A percentile compares a stretch with the other conserved stretches of the same genome.
phyloP scores from a whole-genome alignment of 2,888 invertebrate species.

The Chamaedrilus cognettii region DNA sequence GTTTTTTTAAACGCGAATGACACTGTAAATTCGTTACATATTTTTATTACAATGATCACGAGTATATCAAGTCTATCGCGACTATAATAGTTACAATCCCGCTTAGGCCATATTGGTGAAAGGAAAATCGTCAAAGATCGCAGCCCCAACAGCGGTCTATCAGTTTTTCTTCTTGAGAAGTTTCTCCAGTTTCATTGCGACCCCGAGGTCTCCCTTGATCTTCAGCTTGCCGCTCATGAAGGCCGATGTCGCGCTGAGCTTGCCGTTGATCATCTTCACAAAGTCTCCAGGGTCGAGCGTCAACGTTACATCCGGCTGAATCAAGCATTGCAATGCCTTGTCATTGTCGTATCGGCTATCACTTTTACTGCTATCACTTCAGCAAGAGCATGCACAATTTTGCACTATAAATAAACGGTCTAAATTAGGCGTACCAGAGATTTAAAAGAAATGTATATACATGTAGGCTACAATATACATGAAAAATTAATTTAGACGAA shows the following conservation, averaged over 20 bases:
- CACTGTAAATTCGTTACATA: too few species aligned
- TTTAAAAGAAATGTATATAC: neutral
- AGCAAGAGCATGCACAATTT: too few species aligned
- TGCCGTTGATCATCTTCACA: slow-evolving; percentile 67
- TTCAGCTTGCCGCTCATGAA: slow-evolving; percentile 97
- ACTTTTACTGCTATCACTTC: slow-evolving; percentile 62
- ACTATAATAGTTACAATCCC: too few species aligned
- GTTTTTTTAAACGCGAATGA: too few species aligned
- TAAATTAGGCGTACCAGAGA: slow-evolving; percentile 50
- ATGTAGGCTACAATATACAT: too few species aligned
- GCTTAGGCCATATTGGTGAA: too few species aligned
- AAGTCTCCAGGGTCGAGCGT: slow-evolving; percentile 73
- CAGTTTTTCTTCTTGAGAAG: slow-evolving; percentile 21
- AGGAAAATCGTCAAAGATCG: too few species aligned
- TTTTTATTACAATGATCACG: too few species aligned
- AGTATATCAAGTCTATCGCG: too few species aligned
- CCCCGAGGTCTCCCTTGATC: slow-evolving; percentile 86
- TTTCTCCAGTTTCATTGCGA: slow-evolving; percentile 89
- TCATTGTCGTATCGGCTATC: slow-evolving; percentile 67
- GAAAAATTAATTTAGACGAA: too few species aligned
- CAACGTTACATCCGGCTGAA: slow-evolving; percentile 78
- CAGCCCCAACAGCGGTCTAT: too few species aligned
- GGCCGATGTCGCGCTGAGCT: slow-evolving; percentile 87
- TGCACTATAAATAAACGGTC: slow-evolving; percentile 78
- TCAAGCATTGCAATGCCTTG: too few species aligned